Base-by-base conservation (phyloP, 2,888 invertebrate genomes). In the Diloba caeruleocephala region DNA sequence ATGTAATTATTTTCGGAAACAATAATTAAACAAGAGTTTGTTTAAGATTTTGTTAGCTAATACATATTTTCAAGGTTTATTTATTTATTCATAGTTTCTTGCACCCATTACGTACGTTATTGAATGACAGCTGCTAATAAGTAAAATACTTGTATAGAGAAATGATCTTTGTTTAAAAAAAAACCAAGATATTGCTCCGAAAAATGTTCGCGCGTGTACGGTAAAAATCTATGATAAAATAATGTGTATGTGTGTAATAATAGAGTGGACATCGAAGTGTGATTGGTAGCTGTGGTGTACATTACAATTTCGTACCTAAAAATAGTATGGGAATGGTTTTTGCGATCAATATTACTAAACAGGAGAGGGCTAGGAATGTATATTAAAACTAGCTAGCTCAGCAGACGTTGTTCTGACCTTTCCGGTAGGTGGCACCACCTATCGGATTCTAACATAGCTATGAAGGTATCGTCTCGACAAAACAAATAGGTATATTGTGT, bases 1-100 rank as follows among this genome's bases (percentile, higher is more conserved):
- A 39, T 58, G 29, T 61, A 39, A 57, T 58, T 62, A 53, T 32
- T n/a, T 39, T 25, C 21, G 25, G 53, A 59, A 42, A 29, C 46
- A 29, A 34, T 34, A 58, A 43, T 34, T 7, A 65, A 65, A 60
- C 49, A 50, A 63, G 29, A 57, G 41, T 52, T 59, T 25, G 26
- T 9, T 65, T 51, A 50, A 33, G 37, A 52, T 44, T 63, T 52
- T 52, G 37, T 59, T 59, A 15, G 29, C 8, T 7, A 53, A 46
- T 26, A 46, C 46, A 32, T 51, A 34, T 64, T 58, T 65, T 37
- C 26, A 33, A 14, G 42, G 29, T 10, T 12, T 34, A n/a, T n/a
- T n/a, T n/a, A n/a, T n/a, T n/a, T 43, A 26, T 26, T 51, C 26
- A 37, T 48, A 62, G 39, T 55, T 53, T 41, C 26, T 6, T 44